Evolutionary conservation across 2,113 vertebrate genomes (phyloP).

Genomic region (Nanger granti): DNA sequence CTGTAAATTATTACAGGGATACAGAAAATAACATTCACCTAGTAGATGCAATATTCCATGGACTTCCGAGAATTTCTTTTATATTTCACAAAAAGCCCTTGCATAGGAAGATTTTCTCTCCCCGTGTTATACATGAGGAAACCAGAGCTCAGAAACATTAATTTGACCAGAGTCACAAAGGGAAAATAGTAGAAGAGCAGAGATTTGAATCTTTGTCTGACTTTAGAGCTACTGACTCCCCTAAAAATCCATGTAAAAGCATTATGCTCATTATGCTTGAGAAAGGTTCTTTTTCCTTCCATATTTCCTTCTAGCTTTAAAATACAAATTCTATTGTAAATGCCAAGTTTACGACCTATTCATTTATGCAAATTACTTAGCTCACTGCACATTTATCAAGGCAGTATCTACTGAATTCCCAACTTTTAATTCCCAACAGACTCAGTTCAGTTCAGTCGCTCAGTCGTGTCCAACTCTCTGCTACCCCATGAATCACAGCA

Average conservation of each 20-base stretch:
- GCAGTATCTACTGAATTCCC: background rate
- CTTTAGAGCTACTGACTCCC: background rate
- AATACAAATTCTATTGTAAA: background rate
- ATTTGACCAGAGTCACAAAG: background rate
- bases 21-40: background rate
- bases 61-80: background rate
- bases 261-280: background rate
- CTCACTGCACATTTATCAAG: background rate
- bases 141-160: background rate
- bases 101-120: background rate
- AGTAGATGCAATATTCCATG: background rate
- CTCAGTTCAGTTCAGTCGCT: too few relatives aligned
- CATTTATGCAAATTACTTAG: background rate
- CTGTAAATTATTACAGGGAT: background rate
- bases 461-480: too few relatives aligned
- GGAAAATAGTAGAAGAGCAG: background rate
- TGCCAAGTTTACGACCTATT: background rate
- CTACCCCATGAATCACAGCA: too few relatives aligned
- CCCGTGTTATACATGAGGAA: background rate
- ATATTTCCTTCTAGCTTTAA: background rate
- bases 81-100: background rate
- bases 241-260: background rate
- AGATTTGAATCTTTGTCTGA: background rate
- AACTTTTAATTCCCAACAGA: background rate
- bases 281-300: background rate